Evolutionary conservation across 2,888 invertebrate genomes (phyloP), one percentile per base, ranked within the genome.

Genomic region (Operophtera brumata): DNA sequence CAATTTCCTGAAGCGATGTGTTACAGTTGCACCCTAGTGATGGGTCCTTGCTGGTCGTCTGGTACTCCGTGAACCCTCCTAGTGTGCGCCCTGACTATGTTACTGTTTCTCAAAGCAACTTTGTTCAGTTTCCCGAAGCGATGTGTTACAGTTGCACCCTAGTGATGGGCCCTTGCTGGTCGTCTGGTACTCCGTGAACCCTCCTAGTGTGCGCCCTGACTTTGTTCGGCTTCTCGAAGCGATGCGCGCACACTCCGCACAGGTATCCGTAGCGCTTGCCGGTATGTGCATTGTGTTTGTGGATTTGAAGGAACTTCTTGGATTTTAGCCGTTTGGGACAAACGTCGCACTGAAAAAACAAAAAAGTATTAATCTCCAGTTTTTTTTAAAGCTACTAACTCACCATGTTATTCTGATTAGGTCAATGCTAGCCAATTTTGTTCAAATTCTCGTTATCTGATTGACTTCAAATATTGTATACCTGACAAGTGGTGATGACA

Each of bases 221-320:
- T 47, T 88, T 88, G 65, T 89, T 88, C 14, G 88, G 88, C 56
- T 87, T 88, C 74, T 89, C 87, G 69, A 88, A 88, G 45, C 86
- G 77, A 51, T 85, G 86, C 49, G 77, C 80, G 70, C 89, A 89
- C 10, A 87, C 69, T 0, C 77, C 69, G 59, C 88, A 89, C 11
- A 88, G 72, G 59, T 89, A 86, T 0, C 83, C 86, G 66, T 88
- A 89, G 0, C 82, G 74, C 48, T 77, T 77, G 56, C 88, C 89
- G 0, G 87, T 88, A 73, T 89, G 89, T 30, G 84, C 84, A 71
- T 87, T 87, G 72, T 88, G 87, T 35, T 84, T 85, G 75, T 89
- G 89, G 1, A 89, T 89, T 59, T 88, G 86, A 0, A 88, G 86
- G 70, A 88, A 84, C 73, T 88, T 88, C 67, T 80, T 78, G 34